These are phyloP conservation scores for Battus philenor DNA, from an alignment of 1,140 invertebrate species.

Conservation along the genomic window DNA sequence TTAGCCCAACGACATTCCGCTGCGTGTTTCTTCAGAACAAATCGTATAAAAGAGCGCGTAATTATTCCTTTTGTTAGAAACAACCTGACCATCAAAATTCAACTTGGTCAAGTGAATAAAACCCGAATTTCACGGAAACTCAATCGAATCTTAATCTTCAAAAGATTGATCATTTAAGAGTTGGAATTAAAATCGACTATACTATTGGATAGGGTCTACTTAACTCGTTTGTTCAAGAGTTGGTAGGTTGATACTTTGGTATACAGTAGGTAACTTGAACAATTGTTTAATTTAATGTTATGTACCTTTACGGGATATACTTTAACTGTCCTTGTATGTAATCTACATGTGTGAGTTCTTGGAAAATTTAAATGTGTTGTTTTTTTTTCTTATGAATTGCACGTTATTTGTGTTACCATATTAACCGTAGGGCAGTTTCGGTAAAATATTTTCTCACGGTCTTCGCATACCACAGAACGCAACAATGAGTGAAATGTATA, in stretches of 20 bases:
- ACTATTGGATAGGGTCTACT: constrained; percentile 4
- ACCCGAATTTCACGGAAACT: constrained; percentile 20
- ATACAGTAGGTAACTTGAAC: no score
- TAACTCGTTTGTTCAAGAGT: no score
- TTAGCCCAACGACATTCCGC: background rate
- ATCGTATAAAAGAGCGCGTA: constrained; percentile 13
- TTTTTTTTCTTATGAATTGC: background rate
- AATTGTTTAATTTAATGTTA: no score
- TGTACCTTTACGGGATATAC: no score
- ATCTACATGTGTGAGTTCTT: no score
- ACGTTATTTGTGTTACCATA: background rate
- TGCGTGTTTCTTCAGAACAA: constrained; percentile 16
- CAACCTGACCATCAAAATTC: constrained; percentile 9
- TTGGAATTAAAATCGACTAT: constrained; percentile 8
- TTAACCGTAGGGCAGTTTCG: constrained; percentile 2
- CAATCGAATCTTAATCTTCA: constrained; percentile 11
- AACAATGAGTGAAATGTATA: constrained; percentile 27
- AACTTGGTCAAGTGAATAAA: constrained; percentile 10
- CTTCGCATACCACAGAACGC: constrained; percentile 15
- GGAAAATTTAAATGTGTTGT: constrained; percentile 2
- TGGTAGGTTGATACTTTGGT: no score
- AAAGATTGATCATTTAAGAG: constrained; percentile 3
- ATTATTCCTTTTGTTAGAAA: constrained; percentile 20
- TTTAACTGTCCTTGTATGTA: no score
- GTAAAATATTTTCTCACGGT: constrained; percentile 18